Evolutionary conservation across 2,797 vertebrate genomes (phyloP), one percentile per base, ranked within the genome.

Genomic region (Poecilia wingei): DNA sequence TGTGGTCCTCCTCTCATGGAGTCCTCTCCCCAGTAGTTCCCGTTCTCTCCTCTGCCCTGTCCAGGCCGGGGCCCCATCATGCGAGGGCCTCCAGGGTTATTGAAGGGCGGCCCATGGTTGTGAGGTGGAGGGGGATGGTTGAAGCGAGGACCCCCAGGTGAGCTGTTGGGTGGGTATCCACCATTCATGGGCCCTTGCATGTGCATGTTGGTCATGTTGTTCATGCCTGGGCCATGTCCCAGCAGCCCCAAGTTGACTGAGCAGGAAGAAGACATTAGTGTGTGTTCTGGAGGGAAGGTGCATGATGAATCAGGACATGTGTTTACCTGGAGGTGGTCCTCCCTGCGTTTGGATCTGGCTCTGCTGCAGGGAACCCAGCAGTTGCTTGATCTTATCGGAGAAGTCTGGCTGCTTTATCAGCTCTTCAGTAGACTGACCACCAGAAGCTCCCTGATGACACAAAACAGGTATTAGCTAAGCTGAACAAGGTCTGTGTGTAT

Each of bases 391-490:
- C 87, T 98, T 98, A 81, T 99, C 97, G 0, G 97, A 97, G 84
- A 98, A 98, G 92, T 98, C 96, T 0, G 98, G 97, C 75, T 98
- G 98, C 72, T 97, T 98, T 84, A 98, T 96, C 71, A 99, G 78
- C 39, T 99, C 98, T 85, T 99, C 98, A 0, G 98, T 95, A 0
- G 97, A 97, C 85, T 98, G 97, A 87, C 92, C 96, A 20, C 96
- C 96, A 61, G 97, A 96, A 4, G 96, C 96, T 0, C 96, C 97
- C 97, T 96, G 84, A 55, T 18, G 20, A 83, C 0, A 81, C 4
- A 82, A 22, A 73, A n/a, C 4, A 13, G 3, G 22, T 1, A 45
- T 81, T 43, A 79, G 75, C 22, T 16, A 47, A 51, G 51, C 7
- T 36, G 68, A 33, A 41, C 64, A 61, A 18, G 59, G 2, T 64